Evolutionary conservation across 2,888 invertebrate genomes (phyloP), one percentile per base, ranked within the genome.

Genomic region (Parnassius mnemosyne): DNA sequence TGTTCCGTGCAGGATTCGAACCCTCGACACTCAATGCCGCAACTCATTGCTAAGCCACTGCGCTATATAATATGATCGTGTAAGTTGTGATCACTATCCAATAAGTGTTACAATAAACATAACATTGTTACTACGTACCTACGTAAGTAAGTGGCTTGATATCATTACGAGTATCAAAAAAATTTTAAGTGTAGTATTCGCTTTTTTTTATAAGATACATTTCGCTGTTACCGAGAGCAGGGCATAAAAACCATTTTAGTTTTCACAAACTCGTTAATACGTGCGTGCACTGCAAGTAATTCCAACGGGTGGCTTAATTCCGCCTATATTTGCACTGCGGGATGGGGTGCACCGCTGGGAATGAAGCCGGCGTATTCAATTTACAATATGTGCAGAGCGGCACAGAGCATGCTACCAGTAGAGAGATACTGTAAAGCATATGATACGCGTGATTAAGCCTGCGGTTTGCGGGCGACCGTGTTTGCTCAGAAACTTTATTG

Each of bases 351-450:
- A 46, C 61, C 56, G 51, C 34, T 25, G 61, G 61, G 56, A 61
- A 46, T 50, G 51, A 16, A 52, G 56, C 61, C 61, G 55, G 43
- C 51, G 46, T 61, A 56, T 61, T 61, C 61, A 61, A 61, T 57
- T 57, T 57, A 56, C 61, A 61, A 57, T 52, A 61, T 57, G 52
- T 47, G 52, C 52, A 56, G 46, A 25, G 51, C 25, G 60, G 34
- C 56, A 46, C 56, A 52, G 56, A 41, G 57, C 52, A 20, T 52
- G 57, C 61, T 34, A 47, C 51, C 56, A 20, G 13, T 9, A 43
- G 34, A 25, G 44, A 42, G 57, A 47, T 53, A 57, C 52, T 44
- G 51, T 46, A 61, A 56, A 61, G 51, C 46, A 61, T 61, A 56
- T 61, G 61, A 61, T 57, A 61, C 47, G 51, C 52, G 52, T 61